Conservation (phyloP, 2,888 invertebrate species). For the Synanthedon tipuliformis region DNA sequence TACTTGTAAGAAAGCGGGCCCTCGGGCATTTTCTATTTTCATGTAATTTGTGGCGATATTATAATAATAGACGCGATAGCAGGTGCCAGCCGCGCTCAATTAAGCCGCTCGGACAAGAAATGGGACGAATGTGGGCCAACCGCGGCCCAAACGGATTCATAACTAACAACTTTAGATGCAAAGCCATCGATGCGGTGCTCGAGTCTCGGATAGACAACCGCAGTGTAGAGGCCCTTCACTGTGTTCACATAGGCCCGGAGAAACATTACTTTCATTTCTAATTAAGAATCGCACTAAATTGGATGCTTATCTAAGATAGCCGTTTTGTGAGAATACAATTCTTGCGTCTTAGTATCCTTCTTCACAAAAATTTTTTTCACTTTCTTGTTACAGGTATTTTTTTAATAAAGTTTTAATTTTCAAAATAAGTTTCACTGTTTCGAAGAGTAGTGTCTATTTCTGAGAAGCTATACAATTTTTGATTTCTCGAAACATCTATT, state of each 20-base stretch:
- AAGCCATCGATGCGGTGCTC: constrained; percentile 1
- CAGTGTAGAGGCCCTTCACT: constrained; percentile 5
- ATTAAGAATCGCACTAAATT: not conserved
- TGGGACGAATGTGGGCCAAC: constrained; percentile 28
- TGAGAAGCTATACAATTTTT: no score
- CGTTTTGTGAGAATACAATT: no score
- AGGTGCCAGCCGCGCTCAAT: constrained; percentile 46
- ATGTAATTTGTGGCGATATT: constrained; percentile 52
- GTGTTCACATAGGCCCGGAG: constrained; percentile 2
- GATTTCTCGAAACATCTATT: no score
- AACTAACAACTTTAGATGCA: constrained; percentile 6
- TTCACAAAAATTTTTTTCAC: no score
- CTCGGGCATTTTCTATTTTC: constrained; percentile 61
- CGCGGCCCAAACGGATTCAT: constrained; percentile 30
- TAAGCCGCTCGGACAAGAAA: constrained; percentile 35
- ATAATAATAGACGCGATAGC: constrained; percentile 45
- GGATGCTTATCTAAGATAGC: not conserved
- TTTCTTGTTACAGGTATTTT: no score
- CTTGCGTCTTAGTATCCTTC: no score
- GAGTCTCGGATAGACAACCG: constrained; percentile 3
- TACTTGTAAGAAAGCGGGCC: constrained; percentile 53
- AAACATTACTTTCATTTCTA: not conserved
- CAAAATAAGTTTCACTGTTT: no score
- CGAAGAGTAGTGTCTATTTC: no score
- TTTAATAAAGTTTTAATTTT: no score